A percentile compares a stretch with the other conserved stretches of the same genome.
phyloP scores from a whole-genome alignment of 2,113 vertebrate genomes.

The Clarias macrocephalus region DNA sequence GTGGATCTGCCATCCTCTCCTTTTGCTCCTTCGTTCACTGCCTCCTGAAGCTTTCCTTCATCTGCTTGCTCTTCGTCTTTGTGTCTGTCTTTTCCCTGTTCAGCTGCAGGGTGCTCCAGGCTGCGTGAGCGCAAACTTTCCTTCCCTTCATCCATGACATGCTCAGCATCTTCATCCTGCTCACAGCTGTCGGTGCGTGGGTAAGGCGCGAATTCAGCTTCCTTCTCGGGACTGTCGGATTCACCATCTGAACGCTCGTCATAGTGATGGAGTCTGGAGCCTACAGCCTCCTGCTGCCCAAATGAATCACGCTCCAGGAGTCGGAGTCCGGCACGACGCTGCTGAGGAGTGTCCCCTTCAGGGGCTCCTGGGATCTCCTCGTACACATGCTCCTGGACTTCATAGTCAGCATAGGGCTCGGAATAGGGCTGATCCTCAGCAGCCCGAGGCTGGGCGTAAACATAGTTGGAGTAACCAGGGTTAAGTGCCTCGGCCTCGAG shows the following conservation, averaged over 20 bases:
- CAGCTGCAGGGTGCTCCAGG: slow-evolving; percentile 72
- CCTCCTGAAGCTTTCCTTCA: slow-evolving; percentile 44
- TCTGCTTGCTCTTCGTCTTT: slow-evolving; percentile 41
- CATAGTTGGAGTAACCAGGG: slow-evolving; percentile 85
- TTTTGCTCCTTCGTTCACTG: slow-evolving; percentile 55
- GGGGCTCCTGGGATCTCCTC: slow-evolving; percentile 87
- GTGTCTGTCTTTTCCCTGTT: slow-evolving; percentile 45
- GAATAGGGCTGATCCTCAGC: slow-evolving; percentile 82
- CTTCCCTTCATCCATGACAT: slow-evolving; percentile 82
- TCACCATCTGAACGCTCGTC: slow-evolving; percentile 92
- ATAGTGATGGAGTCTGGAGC: slow-evolving; percentile 91
- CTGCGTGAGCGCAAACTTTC: slow-evolving; percentile 87
- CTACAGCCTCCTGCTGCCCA: slow-evolving; percentile 88
- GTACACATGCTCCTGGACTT: slow-evolving; percentile 90
- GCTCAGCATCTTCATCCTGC: slow-evolving; percentile 90
- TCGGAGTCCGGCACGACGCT: slow-evolving; percentile 72
- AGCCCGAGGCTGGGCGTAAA: slow-evolving; percentile 76
- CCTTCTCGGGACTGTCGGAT: slow-evolving; percentile 94
- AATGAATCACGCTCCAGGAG: slow-evolving; percentile 81
- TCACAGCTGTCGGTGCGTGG: slow-evolving; percentile 91
- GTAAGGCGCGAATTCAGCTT: slow-evolving; percentile 93
- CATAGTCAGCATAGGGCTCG: slow-evolving; percentile 87
- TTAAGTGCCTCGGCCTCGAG: slow-evolving; percentile 79
- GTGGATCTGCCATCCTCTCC: slow-evolving; percentile 56
- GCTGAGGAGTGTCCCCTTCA: slow-evolving; percentile 59